Base-by-base conservation (phyloP, 2,113 vertebrate genomes). In the Hiodon tergisus region DNA sequence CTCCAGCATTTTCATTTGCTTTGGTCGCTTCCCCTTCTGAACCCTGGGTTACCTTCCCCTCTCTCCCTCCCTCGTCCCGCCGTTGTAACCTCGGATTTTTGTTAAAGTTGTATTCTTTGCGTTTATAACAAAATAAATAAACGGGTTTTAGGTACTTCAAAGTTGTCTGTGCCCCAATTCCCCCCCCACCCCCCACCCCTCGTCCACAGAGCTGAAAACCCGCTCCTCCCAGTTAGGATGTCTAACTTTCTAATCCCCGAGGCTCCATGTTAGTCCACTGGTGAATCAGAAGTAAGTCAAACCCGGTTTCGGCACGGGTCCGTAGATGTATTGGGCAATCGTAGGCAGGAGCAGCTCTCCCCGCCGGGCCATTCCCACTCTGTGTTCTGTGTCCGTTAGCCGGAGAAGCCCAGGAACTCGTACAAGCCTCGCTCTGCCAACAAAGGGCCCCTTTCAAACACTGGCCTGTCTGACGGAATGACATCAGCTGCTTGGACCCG, bases 1-100 rank as follows among this genome's bases (percentile, higher is more conserved):
- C 91, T 99, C 97, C 95, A 99, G 92, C 96, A 99, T 99, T 91
- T 97, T 98, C 93, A 95, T 95, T 90, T 90, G 94, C 89, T 91
- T 91, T 84, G 79, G 81, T 85, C 82, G 76, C 83, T 83, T 81
- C 83, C 78, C 50, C 61, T 82, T 81, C 72, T 54, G 83, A 85
- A 78, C 77, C 66, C 73, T 57, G 53, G 69, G 70, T 55, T 73
- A 8, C n/a, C 80, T 76, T 75, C 78, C 82, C 54, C 78, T 81
- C 78, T 80, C 73, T 71, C 55, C n/a, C 5, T 16, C 51, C 53
- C 52, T 74, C 60, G 47, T 50, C 50, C 50, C 68, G 67, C 50
- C 5, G 77, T 78, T 57, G 59, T 17, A 73, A 81, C 72, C 17
- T 77, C 76, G 82, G 80, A 72, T 82, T 79, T 85, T 78, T 11